These are phyloP conservation scores for Pavo muticus DNA, from an alignment of 2,113 vertebrate species.

Conservation along the genomic window DNA sequence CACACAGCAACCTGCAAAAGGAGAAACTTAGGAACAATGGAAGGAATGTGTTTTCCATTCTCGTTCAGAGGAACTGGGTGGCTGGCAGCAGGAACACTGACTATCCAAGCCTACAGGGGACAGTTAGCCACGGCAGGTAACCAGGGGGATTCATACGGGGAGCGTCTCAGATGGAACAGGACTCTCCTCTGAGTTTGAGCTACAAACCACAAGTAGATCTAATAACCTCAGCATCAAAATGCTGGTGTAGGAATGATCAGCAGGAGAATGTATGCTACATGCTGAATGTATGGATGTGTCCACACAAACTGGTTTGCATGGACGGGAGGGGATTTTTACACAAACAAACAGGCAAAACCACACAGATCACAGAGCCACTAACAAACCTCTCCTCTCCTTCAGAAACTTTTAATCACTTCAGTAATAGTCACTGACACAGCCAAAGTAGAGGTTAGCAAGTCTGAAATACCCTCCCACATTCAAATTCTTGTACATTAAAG, in stretches of 20 bases:
- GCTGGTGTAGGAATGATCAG: neutral
- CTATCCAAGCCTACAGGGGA: neutral
- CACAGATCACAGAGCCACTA: neutral
- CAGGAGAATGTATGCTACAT: accelerated
- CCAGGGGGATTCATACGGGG: slow-evolving; percentile 26
- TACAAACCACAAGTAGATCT: neutral
- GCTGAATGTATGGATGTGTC: neutral
- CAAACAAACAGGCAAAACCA: no score
- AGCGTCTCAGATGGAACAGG: neutral
- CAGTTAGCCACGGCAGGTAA: slow-evolving; percentile 50
- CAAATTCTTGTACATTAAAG: slow-evolving; percentile 6
- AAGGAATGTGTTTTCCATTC: slow-evolving; percentile 54
- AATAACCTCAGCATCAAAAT: neutral
- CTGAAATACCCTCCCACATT: slow-evolving; percentile 31
- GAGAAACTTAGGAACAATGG: slow-evolving; percentile 63
- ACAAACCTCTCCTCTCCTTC: neutral
- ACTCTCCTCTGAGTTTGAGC: neutral
- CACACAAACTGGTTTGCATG: accelerated
- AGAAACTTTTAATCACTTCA: neutral
- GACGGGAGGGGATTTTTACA: neutral
- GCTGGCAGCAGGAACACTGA: neutral
- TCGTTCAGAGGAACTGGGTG: neutral
- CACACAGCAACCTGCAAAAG: slow-evolving; percentile 66
- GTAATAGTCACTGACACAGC: neutral
- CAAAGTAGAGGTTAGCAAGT: neutral